These are phyloP conservation scores for Copidosoma aretas DNA, from an alignment of 2,888 invertebrate species.

Conservation along the genomic window DNA sequence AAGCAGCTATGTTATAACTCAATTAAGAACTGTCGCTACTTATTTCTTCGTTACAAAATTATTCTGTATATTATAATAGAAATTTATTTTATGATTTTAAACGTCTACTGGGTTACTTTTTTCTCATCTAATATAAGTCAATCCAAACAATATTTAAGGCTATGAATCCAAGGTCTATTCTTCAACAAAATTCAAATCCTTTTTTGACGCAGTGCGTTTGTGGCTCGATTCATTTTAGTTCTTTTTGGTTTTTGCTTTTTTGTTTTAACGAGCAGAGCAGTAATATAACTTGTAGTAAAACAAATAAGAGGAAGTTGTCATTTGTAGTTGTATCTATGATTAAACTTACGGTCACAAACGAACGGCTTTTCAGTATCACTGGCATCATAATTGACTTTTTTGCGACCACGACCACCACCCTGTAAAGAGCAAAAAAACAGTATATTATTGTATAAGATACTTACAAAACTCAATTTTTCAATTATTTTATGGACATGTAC, in stretches of 20 bases:
- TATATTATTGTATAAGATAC: slow-evolving; percentile 6
- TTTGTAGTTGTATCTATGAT: slow-evolving; percentile 62
- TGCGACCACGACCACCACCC: slow-evolving; percentile 65
- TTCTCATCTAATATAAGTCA: slow-evolving; percentile 33
- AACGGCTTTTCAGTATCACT: slow-evolving; percentile 86
- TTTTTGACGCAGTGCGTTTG: slow-evolving; percentile 51
- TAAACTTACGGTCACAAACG: slow-evolving; percentile 88
- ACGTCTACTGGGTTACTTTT: slow-evolving; percentile 49
- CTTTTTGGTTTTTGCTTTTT: slow-evolving; percentile 45
- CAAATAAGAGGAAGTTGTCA: slow-evolving; percentile 58
- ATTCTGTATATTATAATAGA: slow-evolving; percentile 37
- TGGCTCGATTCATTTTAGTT: slow-evolving; percentile 47
- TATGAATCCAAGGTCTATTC: slow-evolving; percentile 49
- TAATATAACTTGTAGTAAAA: slow-evolving; percentile 43
- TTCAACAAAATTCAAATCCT: slow-evolving; percentile 51
- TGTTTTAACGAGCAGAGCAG: slow-evolving; percentile 45
- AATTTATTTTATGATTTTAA: slow-evolving; percentile 53
- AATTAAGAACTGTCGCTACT: slow-evolving; percentile 33
- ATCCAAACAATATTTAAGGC: slow-evolving; percentile 35
- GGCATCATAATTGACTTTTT: slow-evolving; percentile 69
- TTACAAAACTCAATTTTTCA: not conserved
- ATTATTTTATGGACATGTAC: slow-evolving; percentile 18
- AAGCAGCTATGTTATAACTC: slow-evolving; percentile 28
- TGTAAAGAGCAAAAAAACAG: slow-evolving; percentile 39
- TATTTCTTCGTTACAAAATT: slow-evolving; percentile 35